Base-by-base conservation (phyloP, 2,113 vertebrate species). In the Carassius carassius region DNA sequence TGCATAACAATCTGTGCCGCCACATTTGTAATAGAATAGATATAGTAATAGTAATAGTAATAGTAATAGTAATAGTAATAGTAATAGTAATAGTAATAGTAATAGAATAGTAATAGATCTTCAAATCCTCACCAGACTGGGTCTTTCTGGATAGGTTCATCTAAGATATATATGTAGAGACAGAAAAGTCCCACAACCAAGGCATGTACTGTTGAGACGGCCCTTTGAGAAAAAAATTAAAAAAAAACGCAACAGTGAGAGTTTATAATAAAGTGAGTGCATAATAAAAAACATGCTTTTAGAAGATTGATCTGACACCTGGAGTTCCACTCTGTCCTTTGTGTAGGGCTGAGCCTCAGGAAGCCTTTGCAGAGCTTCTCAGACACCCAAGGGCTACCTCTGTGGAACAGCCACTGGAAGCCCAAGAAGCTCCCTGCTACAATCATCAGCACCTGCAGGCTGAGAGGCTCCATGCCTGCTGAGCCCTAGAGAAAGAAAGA, bases 311-410 rank as follows among this genome's bases (percentile, higher is more conserved):
- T 56, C 21, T 12, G 77, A 29, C 95, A 97, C 96, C 96, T 97
- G 92, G 96, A 96, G 91, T 96, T 96, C 96, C 96, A 97, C 90
- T 97, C 96, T 0, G 95, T 95, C 91, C 94, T 96, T 93, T 96
- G 94, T 85, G 93, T 93, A 54, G 82, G 85, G 84, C 86, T 94
- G 85, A 97, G 95, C 80, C 56, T 89, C 77, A 86, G 91, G 92
- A 94, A 97, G 88, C 94, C 93, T 81, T 92, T 80, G 86, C 92
- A 94, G 89, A 96, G 23, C 81, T 88, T 92, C 69, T 89, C 86
- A 29, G 96, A 97, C 84, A 95, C 78, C 94, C 95, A 93, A 62
- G 91, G 90, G 88, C 96, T 96, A 87, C 95, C 49, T 86, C 92
- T 72, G 5, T 95, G 92, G 86, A 97, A 97, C 62, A 96, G 91